Base-by-base conservation (phyloP, 2,113 vertebrate genomes). In the Martes martes region DNA sequence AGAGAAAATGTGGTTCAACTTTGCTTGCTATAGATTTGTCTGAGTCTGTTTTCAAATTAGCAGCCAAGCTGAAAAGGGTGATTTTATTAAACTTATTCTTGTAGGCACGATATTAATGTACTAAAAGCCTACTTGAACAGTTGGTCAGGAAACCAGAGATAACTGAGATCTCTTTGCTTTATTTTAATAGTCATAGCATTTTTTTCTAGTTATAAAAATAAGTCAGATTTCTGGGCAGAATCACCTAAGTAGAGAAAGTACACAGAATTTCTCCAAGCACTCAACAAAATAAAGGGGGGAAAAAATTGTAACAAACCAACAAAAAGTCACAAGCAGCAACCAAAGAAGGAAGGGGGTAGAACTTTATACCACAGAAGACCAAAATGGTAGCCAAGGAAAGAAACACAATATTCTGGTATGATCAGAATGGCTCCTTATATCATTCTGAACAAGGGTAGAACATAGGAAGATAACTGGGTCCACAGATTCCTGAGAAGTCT, bases 171-270 rank as follows among this genome's bases (percentile, higher is more conserved):
- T 89, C 52, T 55, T 69, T 79, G 24, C 52, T 69, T 86, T 63
- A 28, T 92, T 89, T 96, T 67, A 76, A 78, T n/a, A 69, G 18
- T 19, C 18, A 47, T 4, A 45, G n/a, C 28, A 79, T 79, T 69
- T 88, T 55, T 87, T 91, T 87, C 65, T 87, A n/a, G 39, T 83
- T 65, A 36, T 47, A 92, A 95, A 95, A 83, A 92, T 45, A 92
- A 59, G 7, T 10, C 42, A 39, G 71, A 90, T 42, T 87, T 90
- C 67, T 19, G 5, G n/a, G 31, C n/a, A 61, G 18, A 94, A 31
- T 92, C 45, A 73, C 24, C 80, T 26, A 1, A 81, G 11, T 19
- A n/a, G 31, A 50, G 15, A 0, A 73, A 90, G 74, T 74, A 95
- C 21, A 57, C 15, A 92, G 74, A 73, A 15, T n/a, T 33, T 71